These are phyloP conservation scores for Hycleus cichorii DNA, from an alignment of 1,140 invertebrate species.

Conservation along the genomic window DNA sequence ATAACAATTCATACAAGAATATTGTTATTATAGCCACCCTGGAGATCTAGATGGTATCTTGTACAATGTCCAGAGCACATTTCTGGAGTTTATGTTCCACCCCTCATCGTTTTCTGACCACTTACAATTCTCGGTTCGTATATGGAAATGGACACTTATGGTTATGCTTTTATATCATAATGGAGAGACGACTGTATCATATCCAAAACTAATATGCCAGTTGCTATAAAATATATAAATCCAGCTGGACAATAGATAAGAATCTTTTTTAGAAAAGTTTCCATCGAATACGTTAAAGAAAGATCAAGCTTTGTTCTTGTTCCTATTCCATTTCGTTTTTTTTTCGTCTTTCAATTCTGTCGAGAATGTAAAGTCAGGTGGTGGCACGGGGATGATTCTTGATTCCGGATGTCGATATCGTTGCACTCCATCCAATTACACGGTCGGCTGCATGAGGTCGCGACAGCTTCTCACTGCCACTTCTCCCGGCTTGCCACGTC, in stretches of 20 bases:
- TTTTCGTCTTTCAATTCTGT: too few relatives aligned
- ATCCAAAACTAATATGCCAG: slow-evolving; percentile 12
- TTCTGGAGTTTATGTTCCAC: slow-evolving; percentile 30
- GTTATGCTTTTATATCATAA: slow-evolving; percentile 21
- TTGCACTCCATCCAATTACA: slow-evolving; percentile 37
- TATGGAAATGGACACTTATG: slow-evolving; percentile 29
- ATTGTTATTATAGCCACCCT: slow-evolving; percentile 27
- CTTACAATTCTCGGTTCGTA: slow-evolving; percentile 34
- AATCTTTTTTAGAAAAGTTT: too few relatives aligned
- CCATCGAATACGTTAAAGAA: too few relatives aligned
- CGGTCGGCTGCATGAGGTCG: slow-evolving; percentile 35
- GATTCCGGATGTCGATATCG: slow-evolving; percentile 23
- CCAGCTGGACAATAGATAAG: too few relatives aligned
- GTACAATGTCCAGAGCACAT: slow-evolving; percentile 20
- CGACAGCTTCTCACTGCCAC: slow-evolving; percentile 36
- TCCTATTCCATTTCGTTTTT: too few relatives aligned
- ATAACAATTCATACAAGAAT: slow-evolving; percentile 26
- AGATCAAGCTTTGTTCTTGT: too few relatives aligned
- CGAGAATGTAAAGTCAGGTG: not conserved
- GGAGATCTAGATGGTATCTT: slow-evolving; percentile 31
- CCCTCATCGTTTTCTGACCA: slow-evolving; percentile 22
- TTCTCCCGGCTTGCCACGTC: slow-evolving; percentile 24
- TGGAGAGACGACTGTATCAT: slow-evolving; percentile 10
- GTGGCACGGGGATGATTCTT: slow-evolving; percentile 1
- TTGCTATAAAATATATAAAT: slow-evolving; percentile 4